These are phyloP conservation scores for Semnopithecus entellus DNA, from an alignment of 2,113 vertebrate species.

Conservation along the genomic window DNA sequence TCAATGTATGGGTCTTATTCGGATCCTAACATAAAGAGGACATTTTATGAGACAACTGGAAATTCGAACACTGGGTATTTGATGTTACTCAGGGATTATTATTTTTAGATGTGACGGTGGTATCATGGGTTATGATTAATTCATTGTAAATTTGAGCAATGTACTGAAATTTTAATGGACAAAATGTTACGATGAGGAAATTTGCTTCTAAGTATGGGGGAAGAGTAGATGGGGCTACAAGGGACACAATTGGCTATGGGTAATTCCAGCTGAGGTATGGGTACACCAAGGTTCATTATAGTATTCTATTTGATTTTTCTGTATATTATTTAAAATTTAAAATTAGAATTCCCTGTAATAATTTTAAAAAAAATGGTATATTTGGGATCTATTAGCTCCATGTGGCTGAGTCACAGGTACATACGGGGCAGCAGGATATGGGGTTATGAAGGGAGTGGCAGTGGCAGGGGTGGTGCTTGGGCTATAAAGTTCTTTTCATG, in stretches of 20 bases:
- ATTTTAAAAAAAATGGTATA: neutral
- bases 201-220: neutral
- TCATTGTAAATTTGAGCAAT: neutral
- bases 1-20: neutral
- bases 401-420: neutral
- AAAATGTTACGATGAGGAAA: neutral
- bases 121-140: neutral
- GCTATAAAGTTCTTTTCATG: neutral
- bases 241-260: neutral
- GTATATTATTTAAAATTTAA: neutral
- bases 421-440: neutral
- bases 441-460: no score
- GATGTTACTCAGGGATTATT: neutral
- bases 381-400: neutral
- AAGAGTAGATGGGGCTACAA: neutral
- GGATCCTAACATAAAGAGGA: neutral
- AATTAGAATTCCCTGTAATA: neutral
- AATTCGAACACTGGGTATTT: neutral
- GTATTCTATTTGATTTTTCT: neutral
- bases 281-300: neutral
- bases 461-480: neutral
- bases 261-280: neutral
- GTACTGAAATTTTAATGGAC: neutral
- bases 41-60: neutral
- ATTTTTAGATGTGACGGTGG: neutral